Evolutionary conservation across 2,797 vertebrate species (phyloP).

Genomic region (Rhinophrynus dorsalis): DNA sequence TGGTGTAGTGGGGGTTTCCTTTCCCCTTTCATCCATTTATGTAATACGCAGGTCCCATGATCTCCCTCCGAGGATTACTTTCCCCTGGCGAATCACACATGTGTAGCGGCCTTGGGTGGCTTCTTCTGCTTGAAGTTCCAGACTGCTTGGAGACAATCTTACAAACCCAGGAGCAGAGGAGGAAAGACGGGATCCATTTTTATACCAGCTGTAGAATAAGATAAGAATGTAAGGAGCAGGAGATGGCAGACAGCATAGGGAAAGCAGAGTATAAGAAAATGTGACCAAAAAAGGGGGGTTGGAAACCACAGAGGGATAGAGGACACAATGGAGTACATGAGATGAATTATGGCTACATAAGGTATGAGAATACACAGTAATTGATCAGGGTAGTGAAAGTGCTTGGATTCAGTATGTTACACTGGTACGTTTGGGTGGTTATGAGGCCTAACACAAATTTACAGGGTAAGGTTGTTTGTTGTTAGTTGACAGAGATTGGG

Average conservation of each 20-base stretch:
- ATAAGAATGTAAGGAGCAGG: neutral
- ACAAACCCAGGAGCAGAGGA: slow-evolving; percentile 72
- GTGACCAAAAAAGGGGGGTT: neutral
- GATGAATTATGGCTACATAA: too few relatives aligned
- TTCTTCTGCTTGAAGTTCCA: slow-evolving; percentile 74
- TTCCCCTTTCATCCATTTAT: neutral
- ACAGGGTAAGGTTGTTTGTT: too few relatives aligned
- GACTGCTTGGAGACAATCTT: slow-evolving; percentile 69
- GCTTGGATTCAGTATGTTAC: too few relatives aligned
- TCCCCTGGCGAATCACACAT: slow-evolving; percentile 68
- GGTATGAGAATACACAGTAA: too few relatives aligned
- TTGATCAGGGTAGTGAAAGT: too few relatives aligned
- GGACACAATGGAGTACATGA: too few relatives aligned
- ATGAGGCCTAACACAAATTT: too few relatives aligned
- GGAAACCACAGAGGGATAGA: neutral
- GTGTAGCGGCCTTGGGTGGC: slow-evolving; percentile 79
- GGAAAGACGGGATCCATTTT: slow-evolving; percentile 74
- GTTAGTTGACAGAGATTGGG: too few relatives aligned
- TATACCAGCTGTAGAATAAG: slow-evolving; percentile 75
- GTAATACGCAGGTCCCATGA: slow-evolving; percentile 65
- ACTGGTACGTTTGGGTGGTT: too few relatives aligned
- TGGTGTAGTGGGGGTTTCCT: too few relatives aligned
- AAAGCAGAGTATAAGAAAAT: neutral
- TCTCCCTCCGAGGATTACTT: slow-evolving; percentile 64
- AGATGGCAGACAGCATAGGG: too few relatives aligned